Conservation (phyloP, 1,140 invertebrate species). For the Aplysia californica region DNA sequence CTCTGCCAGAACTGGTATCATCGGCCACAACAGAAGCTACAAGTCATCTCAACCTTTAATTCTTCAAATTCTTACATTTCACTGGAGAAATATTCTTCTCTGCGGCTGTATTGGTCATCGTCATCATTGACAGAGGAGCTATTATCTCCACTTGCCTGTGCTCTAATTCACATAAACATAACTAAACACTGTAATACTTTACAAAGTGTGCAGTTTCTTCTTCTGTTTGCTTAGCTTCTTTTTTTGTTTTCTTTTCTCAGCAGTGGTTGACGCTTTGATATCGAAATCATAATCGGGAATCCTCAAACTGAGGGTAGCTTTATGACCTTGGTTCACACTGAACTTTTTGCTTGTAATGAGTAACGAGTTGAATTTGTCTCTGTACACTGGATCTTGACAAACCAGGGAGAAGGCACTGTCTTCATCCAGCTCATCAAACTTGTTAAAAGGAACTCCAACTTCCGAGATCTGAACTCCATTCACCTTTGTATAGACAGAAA, state of each 20-base stretch:
- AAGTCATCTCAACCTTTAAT: no score
- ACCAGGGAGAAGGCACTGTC: not conserved
- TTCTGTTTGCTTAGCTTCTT: slow-evolving; percentile 23
- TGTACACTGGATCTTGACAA: not conserved
- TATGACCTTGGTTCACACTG: not conserved
- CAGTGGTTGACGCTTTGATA: not conserved
- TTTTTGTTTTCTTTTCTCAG: slow-evolving; percentile 1
- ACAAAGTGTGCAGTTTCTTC: slow-evolving; percentile 1
- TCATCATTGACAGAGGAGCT: no score
- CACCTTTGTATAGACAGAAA: not conserved
- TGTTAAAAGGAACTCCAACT: slow-evolving; percentile 10
- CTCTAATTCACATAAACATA: no score
- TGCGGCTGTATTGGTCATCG: no score
- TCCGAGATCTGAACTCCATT: slow-evolving; percentile 6
- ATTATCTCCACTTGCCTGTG: no score
- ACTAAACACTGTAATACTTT: no score
- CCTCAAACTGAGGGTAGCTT: not conserved
- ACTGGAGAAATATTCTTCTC: no score
- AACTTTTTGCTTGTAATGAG: not conserved
- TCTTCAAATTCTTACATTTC: no score
- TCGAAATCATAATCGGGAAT: slow-evolving; percentile 10
- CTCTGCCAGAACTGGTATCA: no score
- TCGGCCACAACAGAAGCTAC: no score
- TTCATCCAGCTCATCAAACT: not conserved
- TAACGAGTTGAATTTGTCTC: not conserved